These are phyloP conservation scores for Poicephalus meyeri DNA, from an alignment of 2,113 vertebrate genomes.

Conservation along the genomic window DNA sequence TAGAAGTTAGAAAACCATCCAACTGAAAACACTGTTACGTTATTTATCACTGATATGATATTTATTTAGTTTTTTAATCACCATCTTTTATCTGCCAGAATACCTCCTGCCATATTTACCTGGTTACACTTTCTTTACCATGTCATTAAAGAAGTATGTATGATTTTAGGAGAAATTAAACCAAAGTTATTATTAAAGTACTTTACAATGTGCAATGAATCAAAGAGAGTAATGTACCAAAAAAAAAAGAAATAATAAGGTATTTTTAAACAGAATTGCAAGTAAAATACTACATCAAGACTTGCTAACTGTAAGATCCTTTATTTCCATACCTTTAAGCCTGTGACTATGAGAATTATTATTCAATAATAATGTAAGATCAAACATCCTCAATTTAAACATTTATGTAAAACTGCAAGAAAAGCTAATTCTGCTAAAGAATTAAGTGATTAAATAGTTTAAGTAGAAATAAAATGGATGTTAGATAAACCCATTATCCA, in stretches of 20 bases:
- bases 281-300: background rate
- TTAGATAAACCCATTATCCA: conserved; percentile 60
- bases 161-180: background rate
- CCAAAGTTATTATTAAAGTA: background rate
- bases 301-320: background rate
- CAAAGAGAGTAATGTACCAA: background rate
- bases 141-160: background rate
- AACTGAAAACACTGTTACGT: background rate
- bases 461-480: conserved; percentile 42
- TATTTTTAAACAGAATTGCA: background rate
- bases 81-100: background rate
- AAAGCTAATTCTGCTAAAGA: background rate
- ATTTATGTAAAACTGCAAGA: background rate
- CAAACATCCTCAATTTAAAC: background rate
- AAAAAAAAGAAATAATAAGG: background rate
- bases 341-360: background rate
- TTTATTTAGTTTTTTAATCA: background rate
- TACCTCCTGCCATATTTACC: background rate
- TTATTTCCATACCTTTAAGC: background rate
- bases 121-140: background rate
- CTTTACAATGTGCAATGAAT: background rate
- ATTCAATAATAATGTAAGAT: background rate
- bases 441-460: background rate
- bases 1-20: background rate
- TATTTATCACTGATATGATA: background rate